phyloP scores from a whole-genome alignment of 1,140 invertebrate species.

The Drosophila kepulauana region DNA sequence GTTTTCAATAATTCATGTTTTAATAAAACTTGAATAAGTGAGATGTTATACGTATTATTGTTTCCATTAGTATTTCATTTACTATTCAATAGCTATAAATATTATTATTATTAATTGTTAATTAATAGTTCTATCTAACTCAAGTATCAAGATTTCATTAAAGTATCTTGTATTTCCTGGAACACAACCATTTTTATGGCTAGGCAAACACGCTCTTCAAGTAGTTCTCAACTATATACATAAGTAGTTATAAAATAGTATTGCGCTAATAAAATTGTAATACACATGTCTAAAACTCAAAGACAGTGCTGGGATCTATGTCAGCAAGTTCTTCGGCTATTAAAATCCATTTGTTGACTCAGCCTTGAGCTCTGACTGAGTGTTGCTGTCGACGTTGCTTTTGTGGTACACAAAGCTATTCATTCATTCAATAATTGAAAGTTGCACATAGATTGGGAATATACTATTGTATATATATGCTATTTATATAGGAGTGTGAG shows the following conservation, averaged over 20 bases:
- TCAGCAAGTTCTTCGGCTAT: conserved; percentile 15
- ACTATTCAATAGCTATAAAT: not conserved
- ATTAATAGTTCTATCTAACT: too few species aligned
- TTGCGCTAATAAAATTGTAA: not conserved
- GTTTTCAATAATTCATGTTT: too few species aligned
- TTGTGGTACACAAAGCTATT: conserved; percentile 39
- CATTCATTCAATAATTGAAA: conserved; percentile 54
- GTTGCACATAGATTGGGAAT: conserved; percentile 23
- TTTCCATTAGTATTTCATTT: too few species aligned
- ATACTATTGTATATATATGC: conserved; percentile 4
- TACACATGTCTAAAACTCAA: not conserved
- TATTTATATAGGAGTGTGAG: conserved; percentile 1
- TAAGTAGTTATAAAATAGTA: not conserved
- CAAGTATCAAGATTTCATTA: too few species aligned
- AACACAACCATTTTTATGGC: not conserved
- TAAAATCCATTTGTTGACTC: conserved; percentile 28
- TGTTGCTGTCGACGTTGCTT: not conserved
- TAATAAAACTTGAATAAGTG: too few species aligned
- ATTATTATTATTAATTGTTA: not conserved
- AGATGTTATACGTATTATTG: too few species aligned
- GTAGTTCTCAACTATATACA: not conserved
- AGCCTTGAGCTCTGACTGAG: conserved; percentile 22
- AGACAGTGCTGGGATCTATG: conserved; percentile 11
- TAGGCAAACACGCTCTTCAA: not conserved
- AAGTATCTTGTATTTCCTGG: not conserved